Conservation (phyloP, 2,113 vertebrate genomes). For the Trichomycterus rosablanca region DNA sequence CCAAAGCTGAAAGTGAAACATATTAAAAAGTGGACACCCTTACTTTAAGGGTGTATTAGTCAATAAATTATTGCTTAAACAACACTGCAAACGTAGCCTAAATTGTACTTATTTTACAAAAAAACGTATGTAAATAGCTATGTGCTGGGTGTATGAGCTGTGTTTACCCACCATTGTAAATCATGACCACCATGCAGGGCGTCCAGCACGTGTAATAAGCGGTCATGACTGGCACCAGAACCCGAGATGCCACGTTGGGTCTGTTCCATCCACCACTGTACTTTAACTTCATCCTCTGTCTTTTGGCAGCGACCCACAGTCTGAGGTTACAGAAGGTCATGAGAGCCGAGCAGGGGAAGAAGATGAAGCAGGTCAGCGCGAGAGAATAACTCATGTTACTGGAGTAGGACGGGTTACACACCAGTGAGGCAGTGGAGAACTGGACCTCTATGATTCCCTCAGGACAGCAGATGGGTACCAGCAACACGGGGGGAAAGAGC, state of each 20-base stretch:
- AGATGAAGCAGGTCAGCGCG: conserved; percentile 67
- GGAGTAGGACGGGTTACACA: conserved; percentile 76
- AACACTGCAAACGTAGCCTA: no score
- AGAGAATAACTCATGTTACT: conserved; percentile 71
- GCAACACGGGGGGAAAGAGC: conserved; percentile 68
- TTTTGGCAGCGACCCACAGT: conserved; percentile 73
- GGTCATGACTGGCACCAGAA: conserved; percentile 73
- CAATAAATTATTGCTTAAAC: no score
- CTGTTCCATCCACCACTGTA: conserved; percentile 49
- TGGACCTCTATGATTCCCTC: conserved; percentile 68
- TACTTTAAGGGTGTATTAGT: no score
- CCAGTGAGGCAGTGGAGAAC: conserved; percentile 74
- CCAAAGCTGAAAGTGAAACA: no score
- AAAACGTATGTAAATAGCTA: no score
- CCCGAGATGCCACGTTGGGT: conserved; percentile 66
- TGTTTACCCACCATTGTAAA: conserved; percentile 57
- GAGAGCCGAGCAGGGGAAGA: conserved; percentile 74
- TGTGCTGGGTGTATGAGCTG: not conserved
- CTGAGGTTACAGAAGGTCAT: conserved; percentile 75
- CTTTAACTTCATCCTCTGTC: conserved; percentile 62
- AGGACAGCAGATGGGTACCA: conserved; percentile 70
- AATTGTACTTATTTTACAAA: no score
- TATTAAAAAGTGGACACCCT: no score
- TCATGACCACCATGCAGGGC: conserved; percentile 73
- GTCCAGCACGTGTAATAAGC: conserved; percentile 79